Conservation (phyloP, 1,140 invertebrate genomes). For the Polypedilum pembai region DNA sequence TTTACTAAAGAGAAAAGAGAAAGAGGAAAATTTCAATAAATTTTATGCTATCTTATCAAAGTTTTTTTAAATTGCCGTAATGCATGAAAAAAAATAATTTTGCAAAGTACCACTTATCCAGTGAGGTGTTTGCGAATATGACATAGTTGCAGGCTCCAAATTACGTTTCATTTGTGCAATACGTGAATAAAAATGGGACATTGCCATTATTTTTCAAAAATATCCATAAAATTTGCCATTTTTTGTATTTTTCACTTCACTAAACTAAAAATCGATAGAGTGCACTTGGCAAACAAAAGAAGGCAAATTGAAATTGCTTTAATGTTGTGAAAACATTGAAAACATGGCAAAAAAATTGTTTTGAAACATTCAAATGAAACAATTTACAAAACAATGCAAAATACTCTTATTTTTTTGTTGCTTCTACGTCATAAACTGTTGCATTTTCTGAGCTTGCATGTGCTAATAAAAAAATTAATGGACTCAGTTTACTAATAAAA, state of each 20-base stretch:
- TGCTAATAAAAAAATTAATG: no score
- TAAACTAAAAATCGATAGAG: no score
- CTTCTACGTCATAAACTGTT: no score
- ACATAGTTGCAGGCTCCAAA: conserved; percentile 47
- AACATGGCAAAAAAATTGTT: no score
- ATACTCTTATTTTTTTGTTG: no score
- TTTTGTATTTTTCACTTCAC: neutral
- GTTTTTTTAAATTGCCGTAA: neutral
- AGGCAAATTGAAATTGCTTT: no score
- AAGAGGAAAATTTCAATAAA: conserved; percentile 32
- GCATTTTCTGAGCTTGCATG: no score
- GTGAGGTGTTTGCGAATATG: conserved; percentile 68
- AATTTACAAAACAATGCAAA: no score
- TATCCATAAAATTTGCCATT: neutral
- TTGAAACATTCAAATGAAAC: no score
- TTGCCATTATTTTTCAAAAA: conserved; percentile 46
- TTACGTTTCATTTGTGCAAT: conserved; percentile 56
- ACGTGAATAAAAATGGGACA: conserved; percentile 68
- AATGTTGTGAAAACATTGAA: no score
- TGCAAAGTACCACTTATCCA: conserved; percentile 70
- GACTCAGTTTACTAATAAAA: no score
- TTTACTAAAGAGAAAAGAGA: conserved; percentile 47
- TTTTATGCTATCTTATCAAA: neutral
- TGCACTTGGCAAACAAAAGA: no score
- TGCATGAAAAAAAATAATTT: neutral